Evolutionary conservation across 1,140 invertebrate species (phyloP), one percentile per base, ranked within the genome.

Genomic region (Diorhabda elongata): DNA sequence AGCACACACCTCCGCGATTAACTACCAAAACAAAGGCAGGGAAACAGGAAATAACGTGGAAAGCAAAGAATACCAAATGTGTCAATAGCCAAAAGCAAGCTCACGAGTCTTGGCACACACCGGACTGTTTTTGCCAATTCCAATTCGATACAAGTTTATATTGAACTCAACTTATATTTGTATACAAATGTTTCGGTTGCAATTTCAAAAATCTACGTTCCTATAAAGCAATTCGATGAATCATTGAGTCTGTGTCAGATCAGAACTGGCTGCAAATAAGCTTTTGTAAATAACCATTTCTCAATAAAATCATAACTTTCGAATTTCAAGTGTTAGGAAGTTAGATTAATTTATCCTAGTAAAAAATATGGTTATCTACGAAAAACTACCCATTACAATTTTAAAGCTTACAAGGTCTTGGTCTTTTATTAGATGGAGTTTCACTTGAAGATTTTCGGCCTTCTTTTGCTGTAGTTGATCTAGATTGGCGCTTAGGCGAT

Each of bases 401-500:
- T 42, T 58, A 83, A 58, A 67, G 60, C 86, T 87, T 85, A 88
- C 87, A 87, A 82, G 86, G 83, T 83, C 87, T 85, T 52, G 85
- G 82, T 80, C 84, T 85, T 81, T 83, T 82, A 83, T 81, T 79
- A 72, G 84, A 85, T 68, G 84, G 84, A 67, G 80, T 81, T 70
- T 74, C 75, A 7, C 71, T 66, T 59, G 73, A 67, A 73, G 81
- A 66, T 66, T 81, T 84, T 80, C 82, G 84, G 52, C 73, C 70
- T 81, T 71, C 79, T 77, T 73, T 85, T 77, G 77, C 83, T 78
- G 82, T 87, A 72, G 84, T 87, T 67, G 84, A 90, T 82, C 82
- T 88, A 44, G 89, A 86, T 71, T 91, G 88, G 68, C 90, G 86
- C 76, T 92, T 91, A 42, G 91, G 91, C 26, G 90, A 91, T 71